Percentiles rank a stretch among this genome's conserved stretches.
Conservation (phyloP, 1,140 invertebrate species). For the Euborellia annulipes region DNA sequence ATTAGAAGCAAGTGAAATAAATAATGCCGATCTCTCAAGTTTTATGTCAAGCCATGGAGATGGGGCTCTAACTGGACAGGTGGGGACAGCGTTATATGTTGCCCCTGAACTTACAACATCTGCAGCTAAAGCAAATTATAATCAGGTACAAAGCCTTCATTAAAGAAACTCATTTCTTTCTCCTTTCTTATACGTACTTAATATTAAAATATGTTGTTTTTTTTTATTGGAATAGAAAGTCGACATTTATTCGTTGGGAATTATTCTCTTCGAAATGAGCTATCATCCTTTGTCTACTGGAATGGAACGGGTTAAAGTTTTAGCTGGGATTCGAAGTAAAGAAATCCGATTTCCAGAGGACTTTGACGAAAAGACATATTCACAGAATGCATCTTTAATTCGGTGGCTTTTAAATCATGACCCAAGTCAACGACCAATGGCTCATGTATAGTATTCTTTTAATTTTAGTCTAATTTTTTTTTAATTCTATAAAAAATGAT, state of each 20-base stretch:
- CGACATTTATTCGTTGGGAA: constrained; percentile 80
- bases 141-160: constrained; percentile 29
- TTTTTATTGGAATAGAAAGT: constrained; percentile 63
- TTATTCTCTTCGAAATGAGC: constrained; percentile 94
- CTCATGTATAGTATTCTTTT: constrained; percentile 21
- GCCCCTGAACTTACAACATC: constrained; percentile 67
- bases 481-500: too few species aligned
- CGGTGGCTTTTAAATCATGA: constrained; percentile 75
- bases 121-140: constrained; percentile 51
- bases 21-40: background rate
- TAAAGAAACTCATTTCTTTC: too few species aligned
- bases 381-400: constrained; percentile 29
- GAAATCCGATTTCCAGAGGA: constrained; percentile 52
- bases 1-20: background rate
- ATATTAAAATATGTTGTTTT: constrained; percentile 5
- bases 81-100: constrained; percentile 87
- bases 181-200: too few species aligned
- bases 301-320: constrained; percentile 75
- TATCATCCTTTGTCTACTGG: constrained; percentile 61
- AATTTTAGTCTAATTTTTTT: too few species aligned
- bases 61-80: constrained; percentile 57
- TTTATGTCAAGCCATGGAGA: constrained; percentile 13
- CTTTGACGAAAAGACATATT: constrained; percentile 31
- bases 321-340: constrained; percentile 46
- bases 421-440: constrained; percentile 61